Evolutionary conservation across 2,113 vertebrate species (phyloP).

Genomic region (Gracilinanus agilis): DNA sequence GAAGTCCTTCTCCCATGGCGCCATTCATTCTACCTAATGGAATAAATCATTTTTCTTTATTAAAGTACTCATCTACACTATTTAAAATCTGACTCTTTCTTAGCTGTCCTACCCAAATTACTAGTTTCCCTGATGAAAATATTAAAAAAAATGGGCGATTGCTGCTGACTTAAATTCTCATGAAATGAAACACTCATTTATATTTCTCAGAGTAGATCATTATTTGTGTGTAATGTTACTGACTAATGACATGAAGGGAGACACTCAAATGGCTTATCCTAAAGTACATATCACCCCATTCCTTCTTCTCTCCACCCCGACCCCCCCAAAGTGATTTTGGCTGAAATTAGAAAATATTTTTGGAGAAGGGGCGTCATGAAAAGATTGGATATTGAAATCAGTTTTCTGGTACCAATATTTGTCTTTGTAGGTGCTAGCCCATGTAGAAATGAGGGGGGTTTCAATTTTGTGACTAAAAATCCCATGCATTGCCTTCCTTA

Average conservation of each 20-base stretch:
- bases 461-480: constrained; percentile 50
- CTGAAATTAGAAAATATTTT: constrained; percentile 18
- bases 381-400: background rate
- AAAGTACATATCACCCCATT: background rate
- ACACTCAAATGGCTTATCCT: constrained; percentile 16
- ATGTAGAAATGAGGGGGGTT: background rate
- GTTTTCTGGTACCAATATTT: background rate
- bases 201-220: background rate
- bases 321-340: background rate
- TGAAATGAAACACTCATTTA: background rate
- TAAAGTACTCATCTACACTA: background rate
- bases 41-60: background rate
- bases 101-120: background rate
- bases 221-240: background rate
- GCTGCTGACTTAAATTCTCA: background rate
- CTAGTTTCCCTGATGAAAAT: background rate
- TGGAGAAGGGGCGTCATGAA: constrained; percentile 11
- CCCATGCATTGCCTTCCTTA: background rate
- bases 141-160: background rate
- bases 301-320: background rate
- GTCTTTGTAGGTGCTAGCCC: background rate
- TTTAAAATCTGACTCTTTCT: constrained; percentile 36
- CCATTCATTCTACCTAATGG: constrained; percentile 23
- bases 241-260: background rate
- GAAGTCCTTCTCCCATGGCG: background rate